phyloP scores from a whole-genome alignment of 2,888 invertebrate species.

The Pediacus dermestoides region DNA sequence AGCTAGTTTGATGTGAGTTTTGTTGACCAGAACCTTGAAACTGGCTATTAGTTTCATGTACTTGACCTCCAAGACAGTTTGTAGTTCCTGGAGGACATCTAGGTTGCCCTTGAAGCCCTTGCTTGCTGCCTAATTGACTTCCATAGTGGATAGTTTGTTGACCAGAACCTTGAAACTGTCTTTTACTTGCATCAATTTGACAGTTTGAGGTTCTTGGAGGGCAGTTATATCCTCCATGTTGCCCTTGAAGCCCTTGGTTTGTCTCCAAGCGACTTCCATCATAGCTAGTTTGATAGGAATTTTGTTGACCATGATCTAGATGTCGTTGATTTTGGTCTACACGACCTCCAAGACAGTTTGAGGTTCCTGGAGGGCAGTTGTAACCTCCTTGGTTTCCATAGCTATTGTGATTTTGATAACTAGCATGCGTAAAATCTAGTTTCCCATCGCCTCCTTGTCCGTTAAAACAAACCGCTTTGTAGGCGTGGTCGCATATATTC shows the following conservation, averaged over 20 bases:
- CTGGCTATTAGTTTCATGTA: slow-evolving; percentile 1
- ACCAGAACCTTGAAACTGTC: no score
- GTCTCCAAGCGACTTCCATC: no score
- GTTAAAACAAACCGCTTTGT: slow-evolving; percentile 46
- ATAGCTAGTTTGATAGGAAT: no score
- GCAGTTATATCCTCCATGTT: not conserved
- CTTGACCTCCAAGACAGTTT: not conserved
- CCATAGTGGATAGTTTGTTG: slow-evolving; percentile 8
- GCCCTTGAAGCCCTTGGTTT: no score
- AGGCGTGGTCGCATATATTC: slow-evolving; percentile 58
- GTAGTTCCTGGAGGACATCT: slow-evolving; percentile 4
- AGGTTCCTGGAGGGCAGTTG: slow-evolving; percentile 2
- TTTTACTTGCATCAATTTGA: no score
- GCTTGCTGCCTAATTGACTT: slow-evolving; percentile 4
- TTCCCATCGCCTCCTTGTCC: no score
- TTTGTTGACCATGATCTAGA: not conserved
- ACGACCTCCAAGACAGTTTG: slow-evolving; percentile 4
- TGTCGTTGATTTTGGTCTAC: slow-evolving; percentile 3
- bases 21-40: not conserved
- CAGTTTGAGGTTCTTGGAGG: slow-evolving; percentile 6
- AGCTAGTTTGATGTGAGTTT: no score
- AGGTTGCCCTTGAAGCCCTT: not conserved
- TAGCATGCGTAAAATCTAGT: no score
- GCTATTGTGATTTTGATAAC: no score
- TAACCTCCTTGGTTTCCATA: not conserved